These are phyloP conservation scores for Stichopus chloronotus DNA, from an alignment of 35 echinoderm and acorn worm species.

Conservation along the genomic window DNA sequence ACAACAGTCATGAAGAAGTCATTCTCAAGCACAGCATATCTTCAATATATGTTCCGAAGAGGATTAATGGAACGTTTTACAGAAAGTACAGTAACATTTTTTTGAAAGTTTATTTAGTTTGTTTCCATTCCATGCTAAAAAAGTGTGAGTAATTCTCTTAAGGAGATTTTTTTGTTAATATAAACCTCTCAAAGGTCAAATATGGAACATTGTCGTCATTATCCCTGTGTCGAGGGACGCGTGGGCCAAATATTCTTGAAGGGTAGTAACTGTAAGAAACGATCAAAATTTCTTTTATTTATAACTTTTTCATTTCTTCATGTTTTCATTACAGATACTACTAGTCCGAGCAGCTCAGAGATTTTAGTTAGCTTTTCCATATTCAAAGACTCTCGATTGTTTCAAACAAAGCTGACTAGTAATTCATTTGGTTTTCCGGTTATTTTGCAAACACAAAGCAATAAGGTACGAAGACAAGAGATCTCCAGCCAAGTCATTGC, in stretches of 20 bases:
- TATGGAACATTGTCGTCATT: background rate
- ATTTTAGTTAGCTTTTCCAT: slow-evolving; percentile 18
- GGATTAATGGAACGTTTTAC: background rate
- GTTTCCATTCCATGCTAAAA: background rate
- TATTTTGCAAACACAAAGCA: background rate
- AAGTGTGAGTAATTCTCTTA: background rate
- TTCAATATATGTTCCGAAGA: background rate
- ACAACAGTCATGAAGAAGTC: background rate
- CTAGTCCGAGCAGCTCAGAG: background rate
- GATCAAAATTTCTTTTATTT: background rate
- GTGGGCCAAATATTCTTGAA: too few relatives aligned
- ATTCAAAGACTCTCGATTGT: slow-evolving; percentile 29
- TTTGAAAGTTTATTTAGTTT: background rate
- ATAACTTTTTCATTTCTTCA: background rate
- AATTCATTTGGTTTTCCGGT: background rate
- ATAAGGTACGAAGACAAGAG: background rate
- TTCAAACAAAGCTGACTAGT: slow-evolving; percentile 13
- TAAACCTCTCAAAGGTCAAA: too few relatives aligned
- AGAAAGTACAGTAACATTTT: background rate
- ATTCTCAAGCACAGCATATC: background rate
- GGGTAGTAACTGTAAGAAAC: too few relatives aligned
- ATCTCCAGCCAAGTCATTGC: slow-evolving; percentile 10
- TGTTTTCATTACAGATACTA: background rate
- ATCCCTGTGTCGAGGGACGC: too few relatives aligned
- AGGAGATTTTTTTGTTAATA: too few relatives aligned